Base-by-base conservation (phyloP, 2,113 vertebrate species). In the Ascaphus truei region DNA sequence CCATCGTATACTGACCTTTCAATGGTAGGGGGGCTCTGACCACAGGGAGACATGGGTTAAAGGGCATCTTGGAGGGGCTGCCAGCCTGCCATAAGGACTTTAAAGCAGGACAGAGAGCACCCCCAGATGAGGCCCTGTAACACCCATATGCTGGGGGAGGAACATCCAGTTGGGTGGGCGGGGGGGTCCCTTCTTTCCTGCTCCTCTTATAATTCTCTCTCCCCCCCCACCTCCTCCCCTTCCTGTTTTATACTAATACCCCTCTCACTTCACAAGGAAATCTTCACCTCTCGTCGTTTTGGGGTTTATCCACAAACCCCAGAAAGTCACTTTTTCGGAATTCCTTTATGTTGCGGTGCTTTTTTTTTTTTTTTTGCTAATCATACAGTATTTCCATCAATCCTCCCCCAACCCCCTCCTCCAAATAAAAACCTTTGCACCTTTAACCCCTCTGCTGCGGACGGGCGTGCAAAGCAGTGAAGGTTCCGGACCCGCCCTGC, bases 81-180 rank as follows among this genome's bases (percentile, higher is more conserved):
- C 67, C 45, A 39, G 56, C 39, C 57, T 52, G 57, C 41, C 52
- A 43, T 61, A 25, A 61, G 27, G 56, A 61, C 16, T 34, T 22
- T 18, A 50, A 50, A 60, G 7, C 67, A 43, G 57, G 13, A 22
- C 39, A 45, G 66, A 69, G 45, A 60, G 41, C 55, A 39, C 45
- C 53, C n/a, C 16, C 26, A 23, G 16, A 52, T 33, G 47, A 61
- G 67, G 8, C 33, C 34, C 57, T 23, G 7, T 39, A 29, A 60
- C 12, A 29, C 7, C 20, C 12, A 53, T 5, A 26, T 10, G n/a
- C n/a, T n/a, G n/a, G n/a, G n/a, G n/a, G n/a, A n/a, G n/a, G n/a
- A n/a, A n/a, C n/a, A n/a, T n/a, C n/a, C n/a, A n/a, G n/a, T n/a
- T n/a, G n/a, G n/a, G n/a, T n/a, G n/a, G n/a, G n/a, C n/a, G n/a